These are phyloP conservation scores for Caenorhabditis brenneri DNA, from an alignment of 1,140 invertebrate genomes.

Conservation along the genomic window DNA sequence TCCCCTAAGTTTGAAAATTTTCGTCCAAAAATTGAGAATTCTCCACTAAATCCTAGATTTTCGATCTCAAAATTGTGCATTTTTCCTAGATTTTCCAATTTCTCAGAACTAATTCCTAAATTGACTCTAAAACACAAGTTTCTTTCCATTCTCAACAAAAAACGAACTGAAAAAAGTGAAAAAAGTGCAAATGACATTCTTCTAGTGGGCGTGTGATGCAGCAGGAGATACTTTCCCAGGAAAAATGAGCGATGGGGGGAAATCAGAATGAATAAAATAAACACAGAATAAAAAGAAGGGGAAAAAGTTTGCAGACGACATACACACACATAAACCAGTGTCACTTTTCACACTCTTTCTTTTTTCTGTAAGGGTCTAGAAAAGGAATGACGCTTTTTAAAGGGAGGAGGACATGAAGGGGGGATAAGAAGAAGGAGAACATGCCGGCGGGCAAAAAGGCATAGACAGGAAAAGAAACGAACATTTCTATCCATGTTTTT, in stretches of 20 bases:
- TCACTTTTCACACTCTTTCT: constrained; percentile 2
- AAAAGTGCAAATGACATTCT: not conserved
- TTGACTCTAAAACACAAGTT: too few species aligned
- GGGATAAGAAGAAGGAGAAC: not conserved
- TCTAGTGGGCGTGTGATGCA: not conserved
- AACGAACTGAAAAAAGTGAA: too few species aligned
- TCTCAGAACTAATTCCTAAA: too few species aligned
- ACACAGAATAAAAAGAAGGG: not conserved
- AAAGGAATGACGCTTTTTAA: too few species aligned
- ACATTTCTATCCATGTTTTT: too few species aligned
- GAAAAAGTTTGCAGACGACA: constrained; percentile 2
- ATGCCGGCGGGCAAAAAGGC: not conserved
- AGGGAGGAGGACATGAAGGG: not conserved
- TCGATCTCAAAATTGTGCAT: too few species aligned
- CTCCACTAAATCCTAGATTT: too few species aligned
- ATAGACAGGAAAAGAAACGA: not conserved
- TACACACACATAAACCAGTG: not conserved
- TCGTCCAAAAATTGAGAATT: too few species aligned
- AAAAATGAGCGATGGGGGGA: not conserved
- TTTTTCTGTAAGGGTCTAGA: not conserved
- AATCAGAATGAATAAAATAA: not conserved
- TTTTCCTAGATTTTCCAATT: too few species aligned
- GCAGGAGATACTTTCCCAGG: not conserved
- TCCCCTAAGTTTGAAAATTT: too few species aligned
- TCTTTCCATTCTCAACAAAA: too few species aligned